phyloP scores from a whole-genome alignment of 2,888 invertebrate genomes.

The Lochmaea capreae region DNA sequence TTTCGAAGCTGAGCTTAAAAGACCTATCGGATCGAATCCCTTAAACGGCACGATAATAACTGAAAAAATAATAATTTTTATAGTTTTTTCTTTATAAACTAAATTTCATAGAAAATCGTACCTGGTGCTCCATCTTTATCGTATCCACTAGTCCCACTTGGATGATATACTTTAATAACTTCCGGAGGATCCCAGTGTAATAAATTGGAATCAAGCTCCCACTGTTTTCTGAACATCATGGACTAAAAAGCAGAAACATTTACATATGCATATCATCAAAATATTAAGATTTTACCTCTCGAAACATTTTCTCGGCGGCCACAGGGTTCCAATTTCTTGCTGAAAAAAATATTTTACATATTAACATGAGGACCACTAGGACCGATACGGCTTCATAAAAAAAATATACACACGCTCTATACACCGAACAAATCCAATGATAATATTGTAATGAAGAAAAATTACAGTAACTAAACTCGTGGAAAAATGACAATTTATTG shows the following conservation, averaged over 20 bases:
- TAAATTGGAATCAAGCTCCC: conserved; percentile 78
- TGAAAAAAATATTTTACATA: conserved; percentile 64
- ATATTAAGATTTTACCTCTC: conserved; percentile 73
- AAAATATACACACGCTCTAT: neutral
- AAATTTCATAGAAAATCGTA: conserved; percentile 54
- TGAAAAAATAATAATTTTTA: conserved; percentile 55
- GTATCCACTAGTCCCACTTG: conserved; percentile 82
- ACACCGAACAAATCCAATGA: too few relatives aligned
- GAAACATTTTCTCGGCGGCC: conserved; percentile 92
- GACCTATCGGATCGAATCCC: conserved; percentile 83
- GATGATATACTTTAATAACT: conserved; percentile 77
- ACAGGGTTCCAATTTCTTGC: conserved; percentile 88
- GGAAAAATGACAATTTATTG: too few relatives aligned
- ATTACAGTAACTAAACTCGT: too few relatives aligned
- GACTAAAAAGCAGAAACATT: conserved; percentile 68
- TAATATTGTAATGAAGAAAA: too few relatives aligned
- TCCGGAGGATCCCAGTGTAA: conserved; percentile 79
- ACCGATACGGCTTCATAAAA: neutral
- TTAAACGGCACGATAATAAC: conserved; percentile 86
- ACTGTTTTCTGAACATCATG: conserved; percentile 78
- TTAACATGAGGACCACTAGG: neutral
- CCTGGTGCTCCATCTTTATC: conserved; percentile 88
- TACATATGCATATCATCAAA: neutral
- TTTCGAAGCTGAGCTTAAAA: conserved; percentile 78
- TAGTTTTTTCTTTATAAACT: too few relatives aligned